These are phyloP conservation scores for Ceyx melanurus DNA, from an alignment of 2,113 vertebrate genomes.

Conservation along the genomic window DNA sequence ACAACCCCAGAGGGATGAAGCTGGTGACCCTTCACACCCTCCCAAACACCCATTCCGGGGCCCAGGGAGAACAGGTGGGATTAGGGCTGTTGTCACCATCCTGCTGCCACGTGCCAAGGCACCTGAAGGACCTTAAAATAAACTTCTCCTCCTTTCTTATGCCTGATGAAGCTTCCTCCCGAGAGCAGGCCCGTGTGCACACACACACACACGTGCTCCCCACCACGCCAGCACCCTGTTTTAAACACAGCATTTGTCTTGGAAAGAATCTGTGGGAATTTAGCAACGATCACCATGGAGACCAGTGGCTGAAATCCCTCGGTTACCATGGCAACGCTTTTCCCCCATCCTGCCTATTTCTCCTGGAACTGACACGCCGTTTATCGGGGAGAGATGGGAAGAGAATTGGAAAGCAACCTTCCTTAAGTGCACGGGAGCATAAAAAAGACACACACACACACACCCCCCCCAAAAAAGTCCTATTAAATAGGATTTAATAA, in stretches of 20 bases:
- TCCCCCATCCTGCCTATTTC: constrained; percentile 36
- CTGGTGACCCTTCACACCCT: accelerated
- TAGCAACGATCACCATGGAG: constrained; percentile 74
- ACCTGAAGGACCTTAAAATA: not conserved
- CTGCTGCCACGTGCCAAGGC: not conserved
- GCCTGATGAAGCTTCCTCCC: not conserved
- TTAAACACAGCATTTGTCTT: constrained; percentile 18
- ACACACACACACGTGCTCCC: not conserved
- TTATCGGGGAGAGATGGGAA: constrained; percentile 31
- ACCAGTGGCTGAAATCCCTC: constrained; percentile 63
- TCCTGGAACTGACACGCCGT: constrained; percentile 42
- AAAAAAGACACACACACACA: not conserved
- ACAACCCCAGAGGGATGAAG: accelerated
- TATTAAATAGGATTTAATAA: too few species aligned
- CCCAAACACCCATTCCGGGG: accelerated
- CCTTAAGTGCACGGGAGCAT: constrained; percentile 17
- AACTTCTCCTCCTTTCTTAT: not conserved
- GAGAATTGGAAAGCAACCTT: constrained; percentile 31
- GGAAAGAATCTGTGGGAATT: constrained; percentile 51
- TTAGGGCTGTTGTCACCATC: accelerated
- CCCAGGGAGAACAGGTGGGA: too few species aligned
- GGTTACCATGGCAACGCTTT: constrained; percentile 58
- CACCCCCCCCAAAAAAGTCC: too few species aligned
- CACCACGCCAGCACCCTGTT: not conserved
- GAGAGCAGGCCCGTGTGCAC: not conserved